Base-by-base conservation (phyloP, 2,888 invertebrate species). In the Hemistola chrysoprasaria region DNA sequence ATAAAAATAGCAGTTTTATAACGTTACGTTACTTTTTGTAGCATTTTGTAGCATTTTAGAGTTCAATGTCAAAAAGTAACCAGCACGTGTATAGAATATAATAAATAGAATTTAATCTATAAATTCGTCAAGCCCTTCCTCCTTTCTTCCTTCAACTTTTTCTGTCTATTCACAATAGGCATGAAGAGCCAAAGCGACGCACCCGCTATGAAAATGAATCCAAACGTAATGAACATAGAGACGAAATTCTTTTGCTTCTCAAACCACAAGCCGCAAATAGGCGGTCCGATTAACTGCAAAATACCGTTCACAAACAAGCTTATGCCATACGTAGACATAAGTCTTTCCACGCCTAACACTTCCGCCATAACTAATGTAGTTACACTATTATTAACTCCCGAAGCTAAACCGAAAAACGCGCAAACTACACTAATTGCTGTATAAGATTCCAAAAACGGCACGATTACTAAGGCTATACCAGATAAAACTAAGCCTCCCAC, bases 361-460 rank as follows among this genome's bases (percentile, higher is more conserved):
- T 96, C 96, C 0, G 95, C 95, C 95, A 96, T 95, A 0, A 96
- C 95, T 22, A 96, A 91, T 0, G 96, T 95, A 0, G 96, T 96
- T 0, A 96, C 93, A 2, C 96, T 95, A 6, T 95, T 95, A 67
- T 96, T 96, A 0, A 94, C 91, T 0, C 96, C 96, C 0, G 95
- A 95, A 0, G 95, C 93, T 0, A 96, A 73, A 0, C 96, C 96
- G 59, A 96, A 96, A 0, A 94, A 66, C 0, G 93, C 92, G 65
- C 96, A 96, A 64, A 92, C 92, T 29, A 92, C 78, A 41, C 94
- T 92, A 1, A 95, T 85, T 45, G 85, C 68, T 0, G 81, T 62
- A 66, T 95, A 96, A 2, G 90, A 88, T 0, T 81, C 71, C 6
- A 93, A 90, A 50, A 95, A 90, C 0, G 96, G 96, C 50, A 96